phyloP scores from a whole-genome alignment of 2,113 vertebrate species.

The Manacus vitellinus region DNA sequence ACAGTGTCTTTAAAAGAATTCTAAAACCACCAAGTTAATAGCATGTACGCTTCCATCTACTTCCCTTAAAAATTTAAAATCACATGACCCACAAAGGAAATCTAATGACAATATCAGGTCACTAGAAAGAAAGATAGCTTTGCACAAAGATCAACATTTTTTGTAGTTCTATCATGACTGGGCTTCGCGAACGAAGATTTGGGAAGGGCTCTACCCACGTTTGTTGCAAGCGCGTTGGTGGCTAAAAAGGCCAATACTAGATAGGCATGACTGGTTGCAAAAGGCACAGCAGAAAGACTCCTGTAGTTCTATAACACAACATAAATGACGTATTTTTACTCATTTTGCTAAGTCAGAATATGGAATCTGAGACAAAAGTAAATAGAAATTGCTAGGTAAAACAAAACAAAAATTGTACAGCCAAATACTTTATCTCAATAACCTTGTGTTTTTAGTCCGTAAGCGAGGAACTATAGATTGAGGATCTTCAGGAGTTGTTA shows the following conservation, averaged over 20 bases:
- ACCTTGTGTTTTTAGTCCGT: slow-evolving; percentile 89
- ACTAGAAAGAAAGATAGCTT: not conserved
- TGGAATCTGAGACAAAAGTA: not conserved
- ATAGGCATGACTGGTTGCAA: too few relatives aligned
- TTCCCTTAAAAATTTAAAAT: not conserved
- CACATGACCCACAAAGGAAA: not conserved
- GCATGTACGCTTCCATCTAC: not conserved
- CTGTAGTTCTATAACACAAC: not conserved
- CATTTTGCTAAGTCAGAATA: not conserved
- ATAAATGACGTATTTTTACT: not conserved
- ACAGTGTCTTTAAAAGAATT: not conserved
- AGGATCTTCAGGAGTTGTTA: slow-evolving; percentile 95
- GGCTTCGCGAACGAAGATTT: too few relatives aligned
- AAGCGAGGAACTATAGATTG: slow-evolving; percentile 87
- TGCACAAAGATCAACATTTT: not conserved
- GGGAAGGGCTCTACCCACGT: too few relatives aligned
- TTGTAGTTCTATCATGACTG: not conserved
- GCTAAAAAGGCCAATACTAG: too few relatives aligned
- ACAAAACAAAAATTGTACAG: not conserved
- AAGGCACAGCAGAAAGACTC: too few relatives aligned
- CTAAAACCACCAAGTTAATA: not conserved
- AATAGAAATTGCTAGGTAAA: not conserved
- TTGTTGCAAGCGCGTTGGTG: too few relatives aligned
- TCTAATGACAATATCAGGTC: not conserved
- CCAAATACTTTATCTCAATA: not conserved